Conservation (phyloP, 2,797 vertebrate species). For the Carapus acus region DNA sequence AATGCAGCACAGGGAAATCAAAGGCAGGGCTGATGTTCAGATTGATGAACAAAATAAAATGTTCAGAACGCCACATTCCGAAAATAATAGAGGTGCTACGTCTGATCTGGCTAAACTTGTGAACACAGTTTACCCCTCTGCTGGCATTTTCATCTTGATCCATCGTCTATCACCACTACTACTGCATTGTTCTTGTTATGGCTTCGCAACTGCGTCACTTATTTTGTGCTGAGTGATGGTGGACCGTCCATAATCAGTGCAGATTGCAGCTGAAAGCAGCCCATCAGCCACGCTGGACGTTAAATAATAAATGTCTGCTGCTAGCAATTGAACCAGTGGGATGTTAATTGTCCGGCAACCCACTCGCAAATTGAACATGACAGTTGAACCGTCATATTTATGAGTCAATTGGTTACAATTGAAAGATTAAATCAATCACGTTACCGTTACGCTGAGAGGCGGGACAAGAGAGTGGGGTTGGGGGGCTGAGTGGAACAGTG, state of each 20-base stretch:
- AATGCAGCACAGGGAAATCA: conserved; percentile 69
- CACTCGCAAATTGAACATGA: conserved; percentile 69
- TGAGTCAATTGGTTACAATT: conserved; percentile 69
- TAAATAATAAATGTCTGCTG: conserved; percentile 64
- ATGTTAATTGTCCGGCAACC: conserved; percentile 66
- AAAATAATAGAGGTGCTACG: conserved; percentile 51
- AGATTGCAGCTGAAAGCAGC: conserved; percentile 60
- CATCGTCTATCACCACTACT: background rate
- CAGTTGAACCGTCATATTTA: conserved; percentile 65
- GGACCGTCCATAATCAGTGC: conserved; percentile 44
- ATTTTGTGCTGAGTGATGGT: conserved; percentile 18
- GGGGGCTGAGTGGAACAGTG: conserved; percentile 37
- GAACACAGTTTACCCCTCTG: conserved; percentile 20
- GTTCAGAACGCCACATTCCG: conserved; percentile 39
- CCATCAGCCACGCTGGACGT: conserved; percentile 58
- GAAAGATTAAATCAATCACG: conserved; percentile 60
- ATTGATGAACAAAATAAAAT: conserved; percentile 67
- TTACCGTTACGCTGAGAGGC: conserved; percentile 38
- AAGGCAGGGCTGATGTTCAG: conserved; percentile 64
- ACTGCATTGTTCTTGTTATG: conserved; percentile 2
- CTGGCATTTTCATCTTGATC: background rate
- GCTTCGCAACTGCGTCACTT: background rate
- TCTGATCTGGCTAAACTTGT: conserved; percentile 14
- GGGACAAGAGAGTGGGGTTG: no score
- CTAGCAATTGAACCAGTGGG: conserved; percentile 54